Conservation (phyloP, 2,888 invertebrate genomes). For the Vesta saturnalis region DNA sequence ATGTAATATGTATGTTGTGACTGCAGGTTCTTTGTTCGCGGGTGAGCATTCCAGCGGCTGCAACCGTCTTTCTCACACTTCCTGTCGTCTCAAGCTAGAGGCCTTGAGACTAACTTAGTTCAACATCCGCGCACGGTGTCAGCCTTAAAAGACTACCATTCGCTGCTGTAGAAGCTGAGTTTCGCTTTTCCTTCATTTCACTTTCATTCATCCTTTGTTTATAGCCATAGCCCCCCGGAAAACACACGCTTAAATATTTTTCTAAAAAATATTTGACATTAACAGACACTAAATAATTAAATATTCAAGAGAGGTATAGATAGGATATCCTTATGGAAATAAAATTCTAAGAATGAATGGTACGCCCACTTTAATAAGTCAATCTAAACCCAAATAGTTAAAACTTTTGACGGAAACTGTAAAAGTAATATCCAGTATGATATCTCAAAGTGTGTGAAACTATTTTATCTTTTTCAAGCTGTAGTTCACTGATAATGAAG, state of each 20-base stretch:
- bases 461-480: neutral
- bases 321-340: conserved; percentile 9
- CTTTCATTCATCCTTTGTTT: conserved; percentile 56
- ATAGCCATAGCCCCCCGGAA: neutral
- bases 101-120: conserved; percentile 64
- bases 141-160: conserved; percentile 44
- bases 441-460: neutral
- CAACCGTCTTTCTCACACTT: conserved; percentile 47
- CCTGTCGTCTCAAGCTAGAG: conserved; percentile 54
- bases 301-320: neutral
- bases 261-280: neutral
- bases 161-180: conserved; percentile 30
- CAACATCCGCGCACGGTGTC: conserved; percentile 60
- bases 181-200: conserved; percentile 59
- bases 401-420: neutral
- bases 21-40: conserved; percentile 46
- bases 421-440: too few relatives aligned
- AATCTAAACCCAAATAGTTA: neutral
- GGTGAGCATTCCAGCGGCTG: conserved; percentile 46
- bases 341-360: neutral
- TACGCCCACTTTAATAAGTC: conserved; percentile 3
- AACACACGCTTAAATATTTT: neutral
- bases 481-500: neutral
- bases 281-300: neutral
- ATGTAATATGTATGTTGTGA: conserved; percentile 41